Base-by-base conservation (phyloP, 2,113 vertebrate species). In the Camelus dromedarius region DNA sequence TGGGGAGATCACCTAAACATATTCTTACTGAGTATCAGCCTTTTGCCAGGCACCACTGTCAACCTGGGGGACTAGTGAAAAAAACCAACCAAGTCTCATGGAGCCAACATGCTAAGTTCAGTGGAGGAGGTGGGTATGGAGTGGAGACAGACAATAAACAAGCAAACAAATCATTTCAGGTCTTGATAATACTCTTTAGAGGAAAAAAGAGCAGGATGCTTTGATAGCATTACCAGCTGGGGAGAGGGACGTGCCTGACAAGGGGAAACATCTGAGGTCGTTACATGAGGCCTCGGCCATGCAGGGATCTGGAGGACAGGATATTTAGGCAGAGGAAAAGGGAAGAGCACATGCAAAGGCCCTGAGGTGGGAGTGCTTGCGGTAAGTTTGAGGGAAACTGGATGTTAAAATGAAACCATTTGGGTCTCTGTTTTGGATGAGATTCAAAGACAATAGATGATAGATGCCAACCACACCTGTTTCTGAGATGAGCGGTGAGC, bases 61-160 rank as follows among this genome's bases (percentile, higher is more conserved):
- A 8, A 0, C 8, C 26, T 13, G 18, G 24, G 19, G 15, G 18
- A 0, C 16, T 10, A 20, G 32, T 1, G 38, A 67, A 73, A 66
- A 35, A 73, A 38, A 24, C 3, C n/a, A 12, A 42, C 13, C 18
- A 9, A 9, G 46, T 50, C 8, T 60, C 75, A 1, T 0, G 6
- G 46, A 52, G 32, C 46, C 3, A 48, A 32, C 2, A 19, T 20
- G 20, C 19, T 26, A 19, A 56, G n/a, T 30, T 15, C 60, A 28
- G 50, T 1, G 28, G 64, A 66, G 54, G 58, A 30, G 48, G 28
- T 0, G 24, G 13, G 1, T 2, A 8, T 9, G 9, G 16, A 5
- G 2, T 14, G 13, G 22, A 30, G 64, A 16, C 16, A 79, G 19
- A 46, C 15, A 9, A 5, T 7, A 50, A 79, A 28, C 4, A 52